A percentile compares a stretch with the other conserved stretches of the same genome.
phyloP scores from a whole-genome alignment of 2,888 invertebrate species.

The Amphipoea lucens region DNA sequence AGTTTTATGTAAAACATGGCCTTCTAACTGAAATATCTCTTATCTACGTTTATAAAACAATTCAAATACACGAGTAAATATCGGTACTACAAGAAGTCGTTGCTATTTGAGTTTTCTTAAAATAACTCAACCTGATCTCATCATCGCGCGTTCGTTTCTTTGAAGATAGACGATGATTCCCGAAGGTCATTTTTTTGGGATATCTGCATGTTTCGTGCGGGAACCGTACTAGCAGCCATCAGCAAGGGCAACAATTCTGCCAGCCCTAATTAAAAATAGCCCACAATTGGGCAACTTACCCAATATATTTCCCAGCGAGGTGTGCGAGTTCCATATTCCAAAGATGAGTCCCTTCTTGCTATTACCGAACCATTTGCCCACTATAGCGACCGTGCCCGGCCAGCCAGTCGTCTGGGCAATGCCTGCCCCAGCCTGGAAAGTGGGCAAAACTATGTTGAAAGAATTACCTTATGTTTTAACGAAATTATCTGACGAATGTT shows the following conservation, averaged over 20 bases:
- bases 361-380: slow-evolving; percentile 99
- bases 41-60: background rate
- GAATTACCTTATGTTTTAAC: background rate
- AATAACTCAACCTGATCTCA: background rate
- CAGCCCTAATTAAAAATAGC: background rate
- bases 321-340: slow-evolving; percentile 99
- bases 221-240: too few relatives aligned
- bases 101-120: background rate
- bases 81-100: background rate
- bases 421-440: slow-evolving; percentile 93
- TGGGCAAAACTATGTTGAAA: background rate
- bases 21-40: slow-evolving; percentile 3
- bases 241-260: too few relatives aligned
- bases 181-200: too few relatives aligned
- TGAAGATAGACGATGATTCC: too few relatives aligned
- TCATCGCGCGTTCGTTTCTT: too few relatives aligned
- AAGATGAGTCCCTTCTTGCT: slow-evolving; percentile 97
- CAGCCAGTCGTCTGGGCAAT: slow-evolving; percentile 98
- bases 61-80: background rate
- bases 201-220: too few relatives aligned
- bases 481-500: background rate
- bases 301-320: slow-evolving; percentile 98
- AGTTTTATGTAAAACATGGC: background rate
- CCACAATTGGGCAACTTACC: slow-evolving; percentile 85
- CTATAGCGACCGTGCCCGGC: slow-evolving; percentile 98